Evolutionary conservation across 2,797 vertebrate genomes (phyloP).

Genomic region (Chaetophractus vellerosus): DNA sequence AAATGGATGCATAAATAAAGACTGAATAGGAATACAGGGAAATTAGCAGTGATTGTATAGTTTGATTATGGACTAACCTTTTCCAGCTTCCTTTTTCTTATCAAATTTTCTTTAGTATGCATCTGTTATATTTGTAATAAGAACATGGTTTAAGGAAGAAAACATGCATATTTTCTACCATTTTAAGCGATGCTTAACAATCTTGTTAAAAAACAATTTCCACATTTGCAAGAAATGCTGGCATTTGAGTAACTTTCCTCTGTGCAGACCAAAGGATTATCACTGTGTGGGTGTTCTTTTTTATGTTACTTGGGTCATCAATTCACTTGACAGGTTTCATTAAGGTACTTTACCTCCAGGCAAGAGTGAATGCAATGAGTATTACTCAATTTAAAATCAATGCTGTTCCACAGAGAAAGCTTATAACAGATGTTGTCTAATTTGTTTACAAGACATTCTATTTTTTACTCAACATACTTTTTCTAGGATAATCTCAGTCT

Average conservation of each 20-base stretch:
- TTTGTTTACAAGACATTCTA: conserved; percentile 48
- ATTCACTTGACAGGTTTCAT: conserved; percentile 73
- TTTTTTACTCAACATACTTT: neutral
- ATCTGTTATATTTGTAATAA: conserved; percentile 14
- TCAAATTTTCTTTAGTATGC: neutral
- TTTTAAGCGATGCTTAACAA: neutral
- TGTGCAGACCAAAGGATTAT: conserved; percentile 27
- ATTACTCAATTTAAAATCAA: conserved; percentile 64
- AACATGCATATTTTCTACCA: neutral
- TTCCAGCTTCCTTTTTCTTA: conserved; percentile 16
- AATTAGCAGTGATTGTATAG: neutral
- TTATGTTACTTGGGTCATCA: conserved; percentile 60
- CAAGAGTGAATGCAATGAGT: neutral
- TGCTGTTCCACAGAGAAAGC: conserved; percentile 55
- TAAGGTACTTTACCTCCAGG: conserved; percentile 61
- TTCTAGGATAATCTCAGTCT: neutral
- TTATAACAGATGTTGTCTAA: conserved; percentile 48
- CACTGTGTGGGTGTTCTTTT: neutral
- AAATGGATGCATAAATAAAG: neutral
- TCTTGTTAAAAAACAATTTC: conserved; percentile 3
- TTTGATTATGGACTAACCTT: neutral
- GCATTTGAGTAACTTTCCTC: neutral
- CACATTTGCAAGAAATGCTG: conserved; percentile 39
- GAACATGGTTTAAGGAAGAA: neutral
- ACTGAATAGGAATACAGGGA: neutral